A percentile compares a stretch with the other conserved stretches of the same genome.
These are phyloP conservation scores for Apogon talboti DNA, from an alignment of 2,797 vertebrate species.

Conservation along the genomic window DNA sequence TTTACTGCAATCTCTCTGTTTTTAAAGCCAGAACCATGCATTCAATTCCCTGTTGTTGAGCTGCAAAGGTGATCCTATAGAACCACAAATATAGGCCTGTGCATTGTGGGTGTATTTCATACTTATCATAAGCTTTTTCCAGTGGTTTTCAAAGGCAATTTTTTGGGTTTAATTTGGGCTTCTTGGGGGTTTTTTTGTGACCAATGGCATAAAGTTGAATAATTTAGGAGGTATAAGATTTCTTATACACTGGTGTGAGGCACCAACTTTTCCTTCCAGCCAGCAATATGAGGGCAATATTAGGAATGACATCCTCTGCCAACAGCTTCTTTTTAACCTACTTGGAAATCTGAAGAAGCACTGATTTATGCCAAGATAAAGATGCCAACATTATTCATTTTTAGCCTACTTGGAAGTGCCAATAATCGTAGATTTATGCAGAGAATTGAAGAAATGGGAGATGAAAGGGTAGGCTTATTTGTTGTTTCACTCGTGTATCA, in stretches of 20 bases:
- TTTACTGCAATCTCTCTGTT: constrained; percentile 65
- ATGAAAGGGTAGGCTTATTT: constrained; percentile 48
- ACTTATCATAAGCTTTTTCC: constrained; percentile 33
- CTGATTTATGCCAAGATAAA: constrained; percentile 67
- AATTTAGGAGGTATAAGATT: constrained; percentile 61
- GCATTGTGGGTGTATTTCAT: constrained; percentile 36
- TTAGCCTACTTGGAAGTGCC: constrained; percentile 68
- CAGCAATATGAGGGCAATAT: constrained; percentile 68
- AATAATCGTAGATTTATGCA: constrained; percentile 56
- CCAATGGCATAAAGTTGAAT: constrained; percentile 60
- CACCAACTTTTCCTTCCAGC: constrained; percentile 72
- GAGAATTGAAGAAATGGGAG: constrained; percentile 51
- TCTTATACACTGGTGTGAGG: constrained; percentile 63
- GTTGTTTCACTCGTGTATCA: constrained; percentile 30
- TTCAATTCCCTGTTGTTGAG: constrained; percentile 62
- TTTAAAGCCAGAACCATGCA: constrained; percentile 62
- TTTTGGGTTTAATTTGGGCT: constrained; percentile 22
- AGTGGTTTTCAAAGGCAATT: constrained; percentile 39
- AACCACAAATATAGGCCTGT: constrained; percentile 35
- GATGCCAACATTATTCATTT: constrained; percentile 74
- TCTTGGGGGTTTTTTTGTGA: constrained; percentile 31
- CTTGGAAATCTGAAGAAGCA: constrained; percentile 78
- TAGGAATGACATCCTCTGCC: constrained; percentile 74
- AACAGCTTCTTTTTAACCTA: constrained; percentile 76
- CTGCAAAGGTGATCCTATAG: constrained; percentile 62